Evolutionary conservation across 2,797 vertebrate genomes (phyloP), one percentile per base, ranked within the genome.

Genomic region (Ctenochaetus hawaiiensis): DNA sequence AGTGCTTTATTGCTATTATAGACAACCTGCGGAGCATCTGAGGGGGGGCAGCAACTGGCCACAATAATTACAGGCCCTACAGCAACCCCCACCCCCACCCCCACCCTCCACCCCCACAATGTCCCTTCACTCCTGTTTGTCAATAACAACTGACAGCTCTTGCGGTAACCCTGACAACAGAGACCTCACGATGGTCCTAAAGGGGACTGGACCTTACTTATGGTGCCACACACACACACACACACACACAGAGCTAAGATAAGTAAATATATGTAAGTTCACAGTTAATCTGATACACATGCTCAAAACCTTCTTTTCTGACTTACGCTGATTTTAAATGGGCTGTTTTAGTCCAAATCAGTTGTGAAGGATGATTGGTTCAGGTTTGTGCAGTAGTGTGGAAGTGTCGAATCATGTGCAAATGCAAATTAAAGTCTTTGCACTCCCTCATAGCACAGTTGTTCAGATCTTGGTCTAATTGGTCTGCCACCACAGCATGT

Each of bases 311-410:
- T 37, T 18, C 2, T 26, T 69, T 74, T 43, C 48, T 52, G 74
- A 61, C 57, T 81, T 77, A 81, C 70, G 52, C 87, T 77, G 54
- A 88, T 92, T 94, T 94, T 92, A 93, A 90, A 91, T 93, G 39
- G 39, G 39, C 10, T 41, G 39, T 41, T 41, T 41, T 41, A 41
- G 39, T 11, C 39, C 11, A 41, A 41, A 41, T 41, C 39, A 41
- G 39, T 9, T 9, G 39, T 41, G 1, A 9, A 41, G 8, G 11
- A 41, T 41, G 39, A 41, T 41, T 12, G 3, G 2, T 12, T 9
- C 11, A 41, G 39, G 39, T 41, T 34, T 34, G 30, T 34, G 5
- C 30, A 34, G 30, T 34, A 3, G 26, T 39, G 39, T 39, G 39
- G 39, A 10, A 39, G 39, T 39, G 10, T 39, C 10, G 39, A 10